phyloP scores from a whole-genome alignment of 2,888 invertebrate species.

The Phengaris arion region DNA sequence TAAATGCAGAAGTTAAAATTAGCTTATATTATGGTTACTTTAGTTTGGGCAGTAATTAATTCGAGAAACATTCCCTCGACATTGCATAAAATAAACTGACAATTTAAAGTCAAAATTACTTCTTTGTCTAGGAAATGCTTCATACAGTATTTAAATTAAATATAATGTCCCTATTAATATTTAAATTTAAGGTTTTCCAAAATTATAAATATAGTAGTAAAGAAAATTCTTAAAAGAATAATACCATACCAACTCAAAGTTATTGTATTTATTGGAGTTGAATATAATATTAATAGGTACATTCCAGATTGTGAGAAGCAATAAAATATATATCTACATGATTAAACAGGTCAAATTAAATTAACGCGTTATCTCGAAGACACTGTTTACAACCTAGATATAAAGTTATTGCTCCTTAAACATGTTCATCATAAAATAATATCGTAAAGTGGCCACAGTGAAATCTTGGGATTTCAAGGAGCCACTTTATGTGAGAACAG shows the following conservation, averaged over 20 bases:
- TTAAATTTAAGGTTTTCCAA: not conserved
- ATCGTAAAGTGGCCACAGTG: constrained; percentile 50
- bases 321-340: constrained; percentile 37
- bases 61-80: constrained; percentile 49
- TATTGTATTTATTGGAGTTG: constrained; percentile 1
- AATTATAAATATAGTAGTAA: not conserved
- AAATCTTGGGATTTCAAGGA: constrained; percentile 65
- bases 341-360: constrained; percentile 30
- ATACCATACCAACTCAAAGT: not conserved
- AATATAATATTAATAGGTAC: constrained; percentile 28
- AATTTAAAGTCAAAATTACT: not conserved
- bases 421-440: constrained; percentile 35
- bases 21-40: constrained; percentile 38
- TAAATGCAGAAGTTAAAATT: constrained; percentile 25
- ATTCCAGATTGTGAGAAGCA: constrained; percentile 45
- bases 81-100: constrained; percentile 43
- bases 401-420: constrained; percentile 39
- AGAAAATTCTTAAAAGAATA: not conserved
- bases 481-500: constrained; percentile 50
- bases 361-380: constrained; percentile 25
- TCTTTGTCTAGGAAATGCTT: constrained; percentile 22
- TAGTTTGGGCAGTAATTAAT: constrained; percentile 57
- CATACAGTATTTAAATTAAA: constrained; percentile 15
- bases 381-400: constrained; percentile 35
- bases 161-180: not conserved